Percentiles rank a stretch among this genome's conserved stretches.
phyloP scores from a whole-genome alignment of 2,113 vertebrate genomes.

The Trochalopteron elliotii region DNA sequence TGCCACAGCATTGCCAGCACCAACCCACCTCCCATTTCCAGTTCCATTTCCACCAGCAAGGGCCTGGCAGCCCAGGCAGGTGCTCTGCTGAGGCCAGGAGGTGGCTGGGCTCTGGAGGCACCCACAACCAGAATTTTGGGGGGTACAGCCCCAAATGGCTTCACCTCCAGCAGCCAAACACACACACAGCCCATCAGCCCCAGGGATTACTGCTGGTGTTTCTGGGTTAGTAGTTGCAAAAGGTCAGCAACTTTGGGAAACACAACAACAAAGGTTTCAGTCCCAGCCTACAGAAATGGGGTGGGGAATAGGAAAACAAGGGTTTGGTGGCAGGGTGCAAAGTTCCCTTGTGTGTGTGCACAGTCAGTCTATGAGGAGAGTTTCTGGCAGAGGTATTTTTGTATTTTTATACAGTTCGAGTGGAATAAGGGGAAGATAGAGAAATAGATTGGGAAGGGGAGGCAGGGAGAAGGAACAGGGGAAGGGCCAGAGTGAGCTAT shows the following conservation, averaged over 20 bases:
- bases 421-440: not conserved
- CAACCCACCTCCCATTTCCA: not conserved
- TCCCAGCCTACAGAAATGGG: not conserved
- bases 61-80: not conserved
- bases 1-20: not conserved
- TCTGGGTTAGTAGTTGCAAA: not conserved
- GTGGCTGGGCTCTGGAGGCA: not conserved
- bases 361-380: not conserved
- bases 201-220: not conserved
- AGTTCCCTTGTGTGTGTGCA: fast-evolving
- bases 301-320: not conserved
- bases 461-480: not conserved
- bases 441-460: not conserved
- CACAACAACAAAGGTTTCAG: not conserved
- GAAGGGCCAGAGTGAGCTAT: not conserved
- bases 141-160: not conserved
- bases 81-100: not conserved
- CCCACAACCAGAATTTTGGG: not conserved
- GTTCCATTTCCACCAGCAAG: not conserved
- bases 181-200: not conserved
- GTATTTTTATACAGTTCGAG: not conserved
- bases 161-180: not conserved
- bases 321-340: not conserved
- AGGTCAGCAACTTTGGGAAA: not conserved
- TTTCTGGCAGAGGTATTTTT: not conserved